Base-by-base conservation (phyloP, 1,140 invertebrate genomes). In the Aphidius ervi region DNA sequence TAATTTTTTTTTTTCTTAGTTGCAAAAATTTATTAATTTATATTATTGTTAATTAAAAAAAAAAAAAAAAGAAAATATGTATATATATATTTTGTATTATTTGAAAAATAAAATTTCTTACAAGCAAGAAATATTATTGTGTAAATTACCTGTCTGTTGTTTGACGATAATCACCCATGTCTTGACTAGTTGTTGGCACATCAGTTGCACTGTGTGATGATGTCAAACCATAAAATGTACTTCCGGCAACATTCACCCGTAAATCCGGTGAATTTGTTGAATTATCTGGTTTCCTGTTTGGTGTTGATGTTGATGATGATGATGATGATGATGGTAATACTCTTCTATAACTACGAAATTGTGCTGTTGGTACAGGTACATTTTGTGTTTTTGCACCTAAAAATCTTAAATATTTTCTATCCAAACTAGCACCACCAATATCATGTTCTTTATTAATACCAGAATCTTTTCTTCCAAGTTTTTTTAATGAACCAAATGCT, bases 351-450 rank as follows among this genome's bases (percentile, higher is more conserved):
- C 87, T 89, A 57, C 88, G 80, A 72, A 88, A 91, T 68, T 90
- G 88, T n/a, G 87, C 86, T 2, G 88, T 91, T 23, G 88, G 88
- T 31, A 90, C 87, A 6, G 88, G 88, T 41, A 87, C 80, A 67
- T 85, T 83, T 68, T 75, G 84, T 77, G 81, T 84, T 67, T 77
- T 79, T 57, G 78, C 76, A 74, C 78, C 80, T 56, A 87, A 79
- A 66, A 87, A 86, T 68, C 84, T 76, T 54, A 88, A 74, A 70
- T 87, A 89, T 77, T 90, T 90, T 65, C 88, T 74, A 76, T 90
- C 89, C 59, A 90, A 82, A 70, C 88, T 90, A 5, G 87, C 84
- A 48, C 82, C 78, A n/a, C 74, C 62, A 9, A 70, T 68, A 42
- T 74, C 70, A 6, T 75, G 71, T 46, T 76, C 72, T 43, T 74